A percentile compares a stretch with the other conserved stretches of the same genome.
phyloP scores from a whole-genome alignment of 1,140 invertebrate species.

The Dufourea novaeangliae region DNA sequence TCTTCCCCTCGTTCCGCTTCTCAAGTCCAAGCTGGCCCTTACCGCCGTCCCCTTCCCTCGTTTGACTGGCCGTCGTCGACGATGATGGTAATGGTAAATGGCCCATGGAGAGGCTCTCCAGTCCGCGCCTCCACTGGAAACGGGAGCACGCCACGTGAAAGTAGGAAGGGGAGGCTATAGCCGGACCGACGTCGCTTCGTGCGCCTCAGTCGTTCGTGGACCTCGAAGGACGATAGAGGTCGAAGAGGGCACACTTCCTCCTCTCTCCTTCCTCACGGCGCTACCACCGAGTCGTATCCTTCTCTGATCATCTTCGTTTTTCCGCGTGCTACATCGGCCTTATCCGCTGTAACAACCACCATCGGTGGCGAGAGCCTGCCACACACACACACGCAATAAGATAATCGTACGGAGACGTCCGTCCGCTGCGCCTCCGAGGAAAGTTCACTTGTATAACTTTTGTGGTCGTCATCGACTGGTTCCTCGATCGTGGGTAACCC shows the following conservation, averaged over 20 bases:
- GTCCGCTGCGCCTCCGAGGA: conserved; percentile 28
- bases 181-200: conserved; percentile 73
- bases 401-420: conserved; percentile 36
- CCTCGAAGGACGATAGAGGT: conserved; percentile 82
- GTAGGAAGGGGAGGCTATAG: conserved; percentile 81
- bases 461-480: background rate
- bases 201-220: conserved; percentile 81
- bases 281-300: conserved; percentile 17
- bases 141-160: conserved; percentile 79
- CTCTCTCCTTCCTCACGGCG: conserved; percentile 67
- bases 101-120: conserved; percentile 69
- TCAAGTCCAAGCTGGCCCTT: background rate
- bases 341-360: conserved; percentile 22
- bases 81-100: conserved; percentile 73
- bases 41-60: conserved; percentile 15
- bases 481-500: background rate
- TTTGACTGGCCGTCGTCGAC: conserved; percentile 48
- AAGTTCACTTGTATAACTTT: conserved; percentile 30
- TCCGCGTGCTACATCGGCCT: conserved; percentile 21
- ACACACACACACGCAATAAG: conserved; percentile 28
- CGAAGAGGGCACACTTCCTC: conserved; percentile 78
- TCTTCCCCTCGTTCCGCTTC: conserved; percentile 32
- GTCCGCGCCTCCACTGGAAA: conserved; percentile 72
- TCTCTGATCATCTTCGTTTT: conserved; percentile 35
- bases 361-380: conserved; percentile 41